These are phyloP conservation scores for Erythrocercus mccallii DNA, from an alignment of 2,113 vertebrate species.

Conservation along the genomic window DNA sequence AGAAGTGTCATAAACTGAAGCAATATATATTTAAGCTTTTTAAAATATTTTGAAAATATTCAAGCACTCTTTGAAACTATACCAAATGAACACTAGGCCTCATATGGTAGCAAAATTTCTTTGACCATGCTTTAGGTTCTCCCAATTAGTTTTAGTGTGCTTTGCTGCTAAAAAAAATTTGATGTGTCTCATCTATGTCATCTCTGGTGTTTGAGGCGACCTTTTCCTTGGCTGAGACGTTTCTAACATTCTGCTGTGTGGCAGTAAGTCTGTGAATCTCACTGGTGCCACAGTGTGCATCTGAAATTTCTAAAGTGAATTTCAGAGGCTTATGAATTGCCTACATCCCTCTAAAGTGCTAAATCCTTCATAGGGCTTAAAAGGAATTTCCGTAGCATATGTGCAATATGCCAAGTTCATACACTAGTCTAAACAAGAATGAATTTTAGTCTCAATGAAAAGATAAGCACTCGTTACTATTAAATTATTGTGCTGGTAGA, in stretches of 20 bases:
- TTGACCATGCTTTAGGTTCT: neutral
- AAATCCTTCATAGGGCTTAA: neutral
- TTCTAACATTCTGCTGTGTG: neutral
- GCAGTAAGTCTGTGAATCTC: neutral
- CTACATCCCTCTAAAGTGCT: neutral
- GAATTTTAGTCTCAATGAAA: neutral
- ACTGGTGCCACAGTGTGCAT: neutral
- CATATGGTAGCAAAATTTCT: neutral
- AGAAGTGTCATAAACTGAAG: neutral
- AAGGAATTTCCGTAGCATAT: neutral
- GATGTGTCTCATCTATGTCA: neutral
- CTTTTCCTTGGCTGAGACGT: neutral
- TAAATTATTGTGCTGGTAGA: neutral
- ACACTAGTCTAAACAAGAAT: conserved; percentile 4
- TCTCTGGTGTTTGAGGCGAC: neutral
- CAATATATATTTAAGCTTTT: neutral
- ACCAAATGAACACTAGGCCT: neutral
- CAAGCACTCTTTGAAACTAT: neutral
- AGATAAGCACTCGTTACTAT: neutral
- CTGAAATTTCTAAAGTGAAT: neutral
- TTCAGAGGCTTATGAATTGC: neutral
- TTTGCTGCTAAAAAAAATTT: neutral
- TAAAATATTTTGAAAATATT: neutral
- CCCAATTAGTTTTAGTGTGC: neutral
- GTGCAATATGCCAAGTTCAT: neutral